Evolutionary conservation across 2,113 vertebrate genomes (phyloP), one percentile per base, ranked within the genome.

Genomic region (Hippocampus barbouri): DNA sequence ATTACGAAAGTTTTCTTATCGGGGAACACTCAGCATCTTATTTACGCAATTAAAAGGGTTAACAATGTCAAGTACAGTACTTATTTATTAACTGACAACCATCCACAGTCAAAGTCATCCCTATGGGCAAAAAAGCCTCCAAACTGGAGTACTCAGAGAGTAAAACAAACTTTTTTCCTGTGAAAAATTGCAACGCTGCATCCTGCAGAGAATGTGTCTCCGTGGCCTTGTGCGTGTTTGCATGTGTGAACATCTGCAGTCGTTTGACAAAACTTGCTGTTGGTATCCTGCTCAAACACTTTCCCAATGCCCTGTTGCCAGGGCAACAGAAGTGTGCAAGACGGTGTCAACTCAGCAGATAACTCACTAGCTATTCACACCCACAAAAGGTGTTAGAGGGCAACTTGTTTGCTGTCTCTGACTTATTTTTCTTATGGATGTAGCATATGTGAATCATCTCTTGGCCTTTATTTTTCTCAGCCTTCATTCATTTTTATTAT

Each of bases 291-390:
- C 68, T 80, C 53, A 56, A 63, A 76, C 68, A 71, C 74, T 51
- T 79, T 45, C 40, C 78, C 75, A 74, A 84, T 81, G 81, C 87
- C 76, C 70, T 9, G 65, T 82, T 83, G 72, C 79, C 74, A 73
- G 71, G 70, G 72, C 15, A 5, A 79, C 38, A 16, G 27, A 61
- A 61, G 62, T 72, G 66, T 77, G 74, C 64, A 12, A 15, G 63
- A 66, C 56, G 66, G 70, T 25, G 56, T 75, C 82, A 83, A 81
- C 75, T 78, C 72, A 83, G 83, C 77, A 74, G 76, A 81, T 84
- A 77, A 80, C 73, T 76, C 80, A 81, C 79, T 79, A 73, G 65
- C 68, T 78, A 81, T 73, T 78, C 81, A 83, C 82, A 81, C 74
- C 68, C 68, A 40, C 73, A 64, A 20, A 82, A 83, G 73, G 75